phyloP scores from a whole-genome alignment of 2,888 invertebrate species.

The Meiosimyza decipiens region DNA sequence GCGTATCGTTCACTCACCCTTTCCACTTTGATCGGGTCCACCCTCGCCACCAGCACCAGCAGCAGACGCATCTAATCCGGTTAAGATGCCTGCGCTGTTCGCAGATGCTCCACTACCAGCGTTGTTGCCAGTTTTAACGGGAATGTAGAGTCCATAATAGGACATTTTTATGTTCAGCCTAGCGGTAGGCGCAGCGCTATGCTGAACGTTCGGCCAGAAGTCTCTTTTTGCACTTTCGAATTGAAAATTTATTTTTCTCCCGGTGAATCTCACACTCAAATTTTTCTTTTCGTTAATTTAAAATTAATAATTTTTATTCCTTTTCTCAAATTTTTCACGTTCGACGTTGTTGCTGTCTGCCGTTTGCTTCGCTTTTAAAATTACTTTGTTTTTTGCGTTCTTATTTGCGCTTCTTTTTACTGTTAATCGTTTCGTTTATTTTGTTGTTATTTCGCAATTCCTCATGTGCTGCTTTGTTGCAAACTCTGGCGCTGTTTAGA shows the following conservation, averaged over 20 bases:
- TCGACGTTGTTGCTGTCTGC: slow-evolving; percentile 3
- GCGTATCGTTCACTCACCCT: background rate
- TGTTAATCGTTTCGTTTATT: no score
- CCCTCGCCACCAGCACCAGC: background rate
- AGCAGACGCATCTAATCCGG: background rate
- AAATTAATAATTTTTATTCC: background rate
- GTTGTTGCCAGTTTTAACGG: slow-evolving; percentile 36
- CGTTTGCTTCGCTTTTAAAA: slow-evolving; percentile 10
- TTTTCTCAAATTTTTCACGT: background rate
- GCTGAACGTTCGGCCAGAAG: no score
- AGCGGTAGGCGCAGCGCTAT: no score
- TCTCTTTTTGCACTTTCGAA: no score
- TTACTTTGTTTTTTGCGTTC: slow-evolving; percentile 11
- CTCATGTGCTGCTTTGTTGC: background rate
- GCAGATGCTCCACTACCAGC: background rate
- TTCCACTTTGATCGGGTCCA: background rate
- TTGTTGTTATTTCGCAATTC: no score
- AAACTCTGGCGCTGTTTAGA: no score
- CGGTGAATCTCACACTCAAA: no score
- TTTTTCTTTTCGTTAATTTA: background rate
- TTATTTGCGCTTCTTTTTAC: slow-evolving; percentile 7
- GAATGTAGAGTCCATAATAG: slow-evolving; percentile 47
- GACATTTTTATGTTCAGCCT: slow-evolving; percentile 41
- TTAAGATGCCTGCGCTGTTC: background rate
- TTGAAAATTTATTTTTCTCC: no score